phyloP scores from a whole-genome alignment of 2,797 vertebrate genomes.

The Cetoscarus ocellatus region DNA sequence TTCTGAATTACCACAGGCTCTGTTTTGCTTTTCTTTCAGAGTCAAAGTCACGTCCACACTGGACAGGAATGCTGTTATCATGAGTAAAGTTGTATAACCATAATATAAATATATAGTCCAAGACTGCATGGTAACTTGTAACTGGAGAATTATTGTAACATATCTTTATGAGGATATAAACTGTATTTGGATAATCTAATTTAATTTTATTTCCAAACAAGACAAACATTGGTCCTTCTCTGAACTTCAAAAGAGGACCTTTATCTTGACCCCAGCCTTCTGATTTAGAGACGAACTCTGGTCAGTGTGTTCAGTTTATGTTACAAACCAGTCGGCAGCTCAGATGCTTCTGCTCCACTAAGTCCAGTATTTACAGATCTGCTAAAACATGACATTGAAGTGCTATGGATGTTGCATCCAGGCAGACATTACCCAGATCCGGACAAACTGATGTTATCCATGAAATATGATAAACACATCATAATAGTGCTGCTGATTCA shows the following conservation, averaged over 20 bases:
- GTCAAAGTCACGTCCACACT: constrained; percentile 73
- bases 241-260: constrained; percentile 49
- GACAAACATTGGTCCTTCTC: constrained; percentile 6
- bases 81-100: constrained; percentile 24
- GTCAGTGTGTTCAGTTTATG: constrained; percentile 60
- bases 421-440: constrained; percentile 45
- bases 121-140: constrained; percentile 1
- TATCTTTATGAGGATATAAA: constrained; percentile 3
- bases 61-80: constrained; percentile 50
- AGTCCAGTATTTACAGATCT: constrained; percentile 77
- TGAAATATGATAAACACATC: constrained; percentile 34
- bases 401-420: constrained; percentile 45
- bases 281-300: constrained; percentile 51
- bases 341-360: constrained; percentile 58
- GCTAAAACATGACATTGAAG: constrained; percentile 54
- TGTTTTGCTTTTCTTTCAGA: constrained; percentile 39
- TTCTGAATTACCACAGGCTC: constrained; percentile 48
- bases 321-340: constrained; percentile 64
- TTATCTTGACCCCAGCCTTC: constrained; percentile 41
- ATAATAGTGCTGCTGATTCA: constrained; percentile 36
- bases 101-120: constrained; percentile 28
- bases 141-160: not conserved
- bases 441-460: constrained; percentile 43
- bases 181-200: not conserved
- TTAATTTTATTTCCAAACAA: constrained; percentile 6